These are phyloP conservation scores for Morpho helenor DNA, from an alignment of 2,888 invertebrate species.

Conservation along the genomic window DNA sequence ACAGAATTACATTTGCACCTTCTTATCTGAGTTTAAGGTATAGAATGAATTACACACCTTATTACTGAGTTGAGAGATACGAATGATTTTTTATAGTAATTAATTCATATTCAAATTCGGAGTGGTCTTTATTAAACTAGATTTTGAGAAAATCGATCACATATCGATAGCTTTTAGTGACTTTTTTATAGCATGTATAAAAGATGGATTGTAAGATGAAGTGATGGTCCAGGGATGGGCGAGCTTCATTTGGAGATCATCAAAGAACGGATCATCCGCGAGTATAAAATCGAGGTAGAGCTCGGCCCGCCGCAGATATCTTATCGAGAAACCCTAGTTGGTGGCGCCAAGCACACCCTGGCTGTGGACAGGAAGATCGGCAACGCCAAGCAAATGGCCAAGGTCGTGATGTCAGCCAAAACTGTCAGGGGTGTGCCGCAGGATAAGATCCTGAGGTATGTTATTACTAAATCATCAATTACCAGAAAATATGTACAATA, in stretches of 20 bases:
- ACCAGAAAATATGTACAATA: neutral
- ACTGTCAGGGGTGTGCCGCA: constrained; percentile 60
- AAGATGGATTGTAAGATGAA: neutral
- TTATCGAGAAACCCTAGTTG: constrained; percentile 87
- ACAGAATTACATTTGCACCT: no score
- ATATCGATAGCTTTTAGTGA: no score
- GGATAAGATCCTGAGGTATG: constrained; percentile 71
- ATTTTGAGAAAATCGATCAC: no score
- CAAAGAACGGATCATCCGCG: constrained; percentile 90
- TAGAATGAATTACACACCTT: no score
- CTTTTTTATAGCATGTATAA: neutral
- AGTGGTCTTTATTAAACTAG: no score
- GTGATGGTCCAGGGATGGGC: constrained; percentile 88
- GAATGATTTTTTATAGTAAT: no score
- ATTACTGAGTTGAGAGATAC: no score
- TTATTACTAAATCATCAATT: neutral
- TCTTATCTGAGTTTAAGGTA: no score
- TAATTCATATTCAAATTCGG: no score
- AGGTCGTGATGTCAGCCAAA: constrained; percentile 80
- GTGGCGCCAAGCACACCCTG: constrained; percentile 60
- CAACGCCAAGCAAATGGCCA: constrained; percentile 78
- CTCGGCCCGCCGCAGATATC: constrained; percentile 95
- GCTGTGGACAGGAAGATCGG: constrained; percentile 83
- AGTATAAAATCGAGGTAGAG: constrained; percentile 95
- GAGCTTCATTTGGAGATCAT: constrained; percentile 97